Conservation (phyloP, 2,113 vertebrate species). For the Trichomycterus rosablanca region DNA sequence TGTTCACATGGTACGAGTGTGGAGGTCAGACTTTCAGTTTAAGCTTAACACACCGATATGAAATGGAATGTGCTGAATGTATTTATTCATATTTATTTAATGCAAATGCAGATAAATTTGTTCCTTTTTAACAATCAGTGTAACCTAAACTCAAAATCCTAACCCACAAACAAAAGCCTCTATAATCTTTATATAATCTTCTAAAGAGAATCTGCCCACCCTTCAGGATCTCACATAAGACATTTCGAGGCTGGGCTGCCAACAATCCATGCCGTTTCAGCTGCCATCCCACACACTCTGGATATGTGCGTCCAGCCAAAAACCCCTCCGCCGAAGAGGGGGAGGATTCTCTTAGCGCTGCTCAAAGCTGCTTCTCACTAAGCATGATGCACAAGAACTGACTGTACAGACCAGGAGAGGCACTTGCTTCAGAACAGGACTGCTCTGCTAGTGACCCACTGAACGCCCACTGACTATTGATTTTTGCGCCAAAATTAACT, state of each 20-base stretch:
- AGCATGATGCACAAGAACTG: conserved; percentile 12
- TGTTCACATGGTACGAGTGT: too few species aligned
- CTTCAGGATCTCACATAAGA: background rate
- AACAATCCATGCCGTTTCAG: conserved; percentile 19
- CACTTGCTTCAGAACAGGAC: conserved; percentile 8
- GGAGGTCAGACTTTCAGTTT: too few species aligned
- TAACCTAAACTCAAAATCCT: background rate
- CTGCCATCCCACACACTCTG: conserved; percentile 29
- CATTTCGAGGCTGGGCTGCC: conserved; percentile 5
- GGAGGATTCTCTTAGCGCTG: conserved; percentile 14
- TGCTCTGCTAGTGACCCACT: conserved; percentile 15
- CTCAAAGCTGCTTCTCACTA: conserved; percentile 15
- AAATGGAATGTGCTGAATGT: too few species aligned
- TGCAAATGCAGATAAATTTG: conserved; percentile 2
- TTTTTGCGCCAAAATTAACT: conserved; percentile 39
- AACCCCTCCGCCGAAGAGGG: conserved; percentile 7
- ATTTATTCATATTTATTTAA: background rate
- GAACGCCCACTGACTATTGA: conserved; percentile 36
- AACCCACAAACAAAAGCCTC: background rate
- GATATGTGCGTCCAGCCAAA: conserved; percentile 22
- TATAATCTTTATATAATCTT: too few species aligned
- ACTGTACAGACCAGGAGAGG: conserved; percentile 19
- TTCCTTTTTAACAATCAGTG: background rate
- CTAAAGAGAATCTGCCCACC: background rate
- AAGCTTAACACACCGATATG: too few species aligned